Conservation (phyloP, 2,797 vertebrate species). For the Scleropages formosus region DNA sequence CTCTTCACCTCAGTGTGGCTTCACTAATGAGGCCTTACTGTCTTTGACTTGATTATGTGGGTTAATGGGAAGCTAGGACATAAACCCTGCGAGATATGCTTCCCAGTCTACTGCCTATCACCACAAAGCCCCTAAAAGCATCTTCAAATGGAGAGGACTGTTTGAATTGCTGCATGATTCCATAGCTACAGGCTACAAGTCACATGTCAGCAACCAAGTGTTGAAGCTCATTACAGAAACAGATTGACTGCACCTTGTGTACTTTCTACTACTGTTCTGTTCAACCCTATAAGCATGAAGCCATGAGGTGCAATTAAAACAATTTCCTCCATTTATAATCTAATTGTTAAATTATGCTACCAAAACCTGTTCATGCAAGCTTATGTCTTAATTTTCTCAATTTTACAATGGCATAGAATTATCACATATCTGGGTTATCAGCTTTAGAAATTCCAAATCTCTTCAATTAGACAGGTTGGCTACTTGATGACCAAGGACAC, state of each 20-base stretch:
- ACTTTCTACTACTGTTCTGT: neutral
- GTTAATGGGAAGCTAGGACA: conserved; percentile 1
- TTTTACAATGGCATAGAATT: no score
- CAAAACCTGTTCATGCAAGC: no score
- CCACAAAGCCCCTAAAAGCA: no score
- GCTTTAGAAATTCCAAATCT: no score
- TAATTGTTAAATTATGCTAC: no score
- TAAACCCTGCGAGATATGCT: neutral
- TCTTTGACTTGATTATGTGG: neutral
- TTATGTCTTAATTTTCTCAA: no score
- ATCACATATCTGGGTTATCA: no score
- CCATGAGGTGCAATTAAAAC: neutral
- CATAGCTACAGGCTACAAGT: conserved; percentile 7
- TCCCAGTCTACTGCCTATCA: neutral
- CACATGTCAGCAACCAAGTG: neutral
- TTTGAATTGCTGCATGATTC: neutral
- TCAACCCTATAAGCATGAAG: neutral
- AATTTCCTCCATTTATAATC: neutral
- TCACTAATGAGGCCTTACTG: neutral
- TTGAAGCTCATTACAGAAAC: neutral
- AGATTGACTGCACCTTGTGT: no score
- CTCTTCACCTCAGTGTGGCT: no score
- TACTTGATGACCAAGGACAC: no score
- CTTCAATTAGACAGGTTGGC: no score
- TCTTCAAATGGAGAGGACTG: neutral